phyloP scores from a whole-genome alignment of 1,140 invertebrate species.

The Dreissena polymorpha region DNA sequence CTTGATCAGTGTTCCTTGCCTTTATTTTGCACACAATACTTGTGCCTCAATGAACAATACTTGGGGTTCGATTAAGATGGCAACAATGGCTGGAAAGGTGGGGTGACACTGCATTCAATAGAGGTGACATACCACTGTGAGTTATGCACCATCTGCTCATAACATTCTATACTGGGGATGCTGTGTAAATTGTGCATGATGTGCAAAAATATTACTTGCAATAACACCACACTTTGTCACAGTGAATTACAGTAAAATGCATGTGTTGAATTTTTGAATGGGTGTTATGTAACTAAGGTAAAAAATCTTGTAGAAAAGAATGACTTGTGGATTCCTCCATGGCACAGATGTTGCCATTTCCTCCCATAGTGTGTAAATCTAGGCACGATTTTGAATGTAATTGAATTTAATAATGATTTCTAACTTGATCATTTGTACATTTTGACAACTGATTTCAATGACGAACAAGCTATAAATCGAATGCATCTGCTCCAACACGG shows the following conservation, averaged over 20 bases:
- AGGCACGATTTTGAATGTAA: neutral
- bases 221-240: neutral
- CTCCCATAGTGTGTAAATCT: neutral
- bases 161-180: neutral
- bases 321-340: neutral
- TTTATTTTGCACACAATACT: constrained; percentile 42
- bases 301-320: neutral
- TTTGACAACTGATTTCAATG: constrained; percentile 10
- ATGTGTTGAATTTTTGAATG: too few relatives aligned
- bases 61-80: neutral
- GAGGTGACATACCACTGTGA: constrained; percentile 45
- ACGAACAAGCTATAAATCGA: neutral
- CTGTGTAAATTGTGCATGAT: neutral
- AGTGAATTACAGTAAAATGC: neutral
- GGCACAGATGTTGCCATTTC: constrained; percentile 4
- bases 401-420: constrained; percentile 1
- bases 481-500: constrained; percentile 33
- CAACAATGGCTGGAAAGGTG: neutral
- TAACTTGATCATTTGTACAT: constrained; percentile 2
- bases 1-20: constrained; percentile 30
- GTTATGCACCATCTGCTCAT: constrained; percentile 46
- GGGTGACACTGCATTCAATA: neutral
- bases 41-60: constrained; percentile 25
- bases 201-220: neutral
- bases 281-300: too few relatives aligned